These are phyloP conservation scores for Ormyrus thymus DNA, from an alignment of 2,888 invertebrate genomes.

Conservation along the genomic window DNA sequence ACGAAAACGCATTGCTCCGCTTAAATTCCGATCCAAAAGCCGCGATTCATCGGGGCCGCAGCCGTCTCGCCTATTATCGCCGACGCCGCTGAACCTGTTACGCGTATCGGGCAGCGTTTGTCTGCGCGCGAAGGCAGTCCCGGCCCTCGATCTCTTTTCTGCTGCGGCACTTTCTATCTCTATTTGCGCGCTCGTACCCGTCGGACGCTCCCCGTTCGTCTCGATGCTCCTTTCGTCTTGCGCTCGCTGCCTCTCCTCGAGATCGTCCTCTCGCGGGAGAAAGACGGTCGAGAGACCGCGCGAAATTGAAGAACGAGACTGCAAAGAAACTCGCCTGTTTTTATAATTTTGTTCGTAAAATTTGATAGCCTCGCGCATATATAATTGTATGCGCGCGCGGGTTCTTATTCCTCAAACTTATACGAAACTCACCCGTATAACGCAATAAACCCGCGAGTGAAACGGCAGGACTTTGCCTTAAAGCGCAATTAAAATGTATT, in stretches of 20 bases:
- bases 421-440: too few relatives aligned
- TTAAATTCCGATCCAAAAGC: not conserved
- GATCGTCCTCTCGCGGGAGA: too few relatives aligned
- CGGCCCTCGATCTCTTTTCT: conserved; percentile 19
- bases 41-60: conserved; percentile 19
- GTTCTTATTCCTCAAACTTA: too few relatives aligned
- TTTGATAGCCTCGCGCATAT: too few relatives aligned
- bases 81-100: conserved; percentile 14
- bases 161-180: conserved; percentile 38
- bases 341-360: too few relatives aligned
- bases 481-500: too few relatives aligned
- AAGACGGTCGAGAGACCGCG: too few relatives aligned
- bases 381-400: too few relatives aligned
- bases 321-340: too few relatives aligned
- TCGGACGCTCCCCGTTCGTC: conserved; percentile 1
- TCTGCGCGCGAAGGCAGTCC: conserved; percentile 19
- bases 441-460: too few relatives aligned
- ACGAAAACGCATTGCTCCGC: not conserved
- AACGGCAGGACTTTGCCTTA: too few relatives aligned
- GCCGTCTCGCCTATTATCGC: conserved; percentile 12
- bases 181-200: conserved; percentile 20
- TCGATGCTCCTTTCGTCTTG: not conserved
- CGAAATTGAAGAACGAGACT: too few relatives aligned
- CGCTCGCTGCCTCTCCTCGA: not conserved
- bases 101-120: conserved; percentile 21